phyloP scores from a whole-genome alignment of 1,140 invertebrate genomes.

The Scaptomyza montana region DNA sequence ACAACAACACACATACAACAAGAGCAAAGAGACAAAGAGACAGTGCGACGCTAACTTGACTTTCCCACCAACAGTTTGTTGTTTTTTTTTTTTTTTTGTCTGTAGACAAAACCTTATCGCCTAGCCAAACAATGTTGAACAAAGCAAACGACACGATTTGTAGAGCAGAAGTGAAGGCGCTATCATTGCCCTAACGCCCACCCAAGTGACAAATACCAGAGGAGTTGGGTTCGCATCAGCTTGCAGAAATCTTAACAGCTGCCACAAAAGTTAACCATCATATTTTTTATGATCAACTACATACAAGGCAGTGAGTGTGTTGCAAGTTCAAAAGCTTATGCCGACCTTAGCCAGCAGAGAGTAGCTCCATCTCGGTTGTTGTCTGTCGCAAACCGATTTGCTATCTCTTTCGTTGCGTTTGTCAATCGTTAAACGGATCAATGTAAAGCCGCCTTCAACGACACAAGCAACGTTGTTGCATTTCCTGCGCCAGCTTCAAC shows the following conservation, averaged over 20 bases:
- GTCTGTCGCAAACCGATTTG: background rate
- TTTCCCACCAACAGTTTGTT: slow-evolving; percentile 13
- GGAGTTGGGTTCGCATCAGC: slow-evolving; percentile 17
- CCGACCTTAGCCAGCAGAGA: slow-evolving; percentile 8
- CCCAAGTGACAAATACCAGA: slow-evolving; percentile 41
- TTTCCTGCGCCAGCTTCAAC: slow-evolving; percentile 69
- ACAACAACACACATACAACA: slow-evolving; percentile 21
- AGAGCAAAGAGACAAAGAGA: slow-evolving; percentile 10
- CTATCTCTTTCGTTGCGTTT: slow-evolving; percentile 52
- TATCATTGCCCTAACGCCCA: slow-evolving; percentile 51
- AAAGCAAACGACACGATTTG: slow-evolving; percentile 47
- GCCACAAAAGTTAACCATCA: slow-evolving; percentile 59
- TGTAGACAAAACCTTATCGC: slow-evolving; percentile 21
- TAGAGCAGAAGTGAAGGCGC: slow-evolving; percentile 50
- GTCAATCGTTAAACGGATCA: slow-evolving; percentile 80
- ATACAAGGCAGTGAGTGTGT: slow-evolving; percentile 25
- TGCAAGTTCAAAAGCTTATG: slow-evolving; percentile 47
- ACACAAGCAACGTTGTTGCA: slow-evolving; percentile 39
- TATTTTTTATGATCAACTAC: slow-evolving; percentile 65
- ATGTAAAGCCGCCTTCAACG: slow-evolving; percentile 66
- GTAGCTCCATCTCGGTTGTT: too few species aligned
- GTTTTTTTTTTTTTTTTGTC: too few species aligned
- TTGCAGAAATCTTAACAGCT: background rate
- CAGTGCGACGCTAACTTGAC: slow-evolving; percentile 29
- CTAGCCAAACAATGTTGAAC: slow-evolving; percentile 64